Evolutionary conservation across 2,797 vertebrate species (phyloP).

Genomic region (Notolepis coatsorum): DNA sequence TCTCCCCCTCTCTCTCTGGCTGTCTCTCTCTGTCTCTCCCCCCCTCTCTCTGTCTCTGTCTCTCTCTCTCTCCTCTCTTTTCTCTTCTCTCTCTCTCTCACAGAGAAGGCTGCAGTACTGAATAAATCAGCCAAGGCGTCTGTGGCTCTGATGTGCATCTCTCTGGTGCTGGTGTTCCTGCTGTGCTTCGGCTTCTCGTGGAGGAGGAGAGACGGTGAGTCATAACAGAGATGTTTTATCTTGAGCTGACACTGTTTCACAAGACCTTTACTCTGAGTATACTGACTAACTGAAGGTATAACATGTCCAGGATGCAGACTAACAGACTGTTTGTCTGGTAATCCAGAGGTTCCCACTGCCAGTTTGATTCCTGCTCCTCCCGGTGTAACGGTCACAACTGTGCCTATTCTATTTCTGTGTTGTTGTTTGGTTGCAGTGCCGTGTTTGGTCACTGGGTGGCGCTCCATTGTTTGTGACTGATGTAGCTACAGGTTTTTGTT

Average conservation of each 20-base stretch:
- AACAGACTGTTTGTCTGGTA: too few relatives aligned
- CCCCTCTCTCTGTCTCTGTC: not conserved
- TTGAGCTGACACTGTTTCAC: not conserved
- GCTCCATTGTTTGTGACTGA: too few relatives aligned
- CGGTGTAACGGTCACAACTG: too few relatives aligned
- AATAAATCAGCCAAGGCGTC: slow-evolving; percentile 84
- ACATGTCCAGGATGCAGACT: too few relatives aligned
- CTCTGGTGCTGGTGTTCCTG: slow-evolving; percentile 82
- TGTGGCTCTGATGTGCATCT: slow-evolving; percentile 84
- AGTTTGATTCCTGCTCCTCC: too few relatives aligned
- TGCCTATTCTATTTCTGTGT: too few relatives aligned
- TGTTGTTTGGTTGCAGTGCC: too few relatives aligned
- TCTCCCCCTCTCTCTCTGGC: too few relatives aligned
- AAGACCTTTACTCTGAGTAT: not conserved
- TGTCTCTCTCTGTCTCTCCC: not conserved
- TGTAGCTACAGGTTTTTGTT: too few relatives aligned
- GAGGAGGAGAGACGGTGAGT: slow-evolving; percentile 82
- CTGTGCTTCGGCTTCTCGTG: slow-evolving; percentile 87
- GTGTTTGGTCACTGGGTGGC: too few relatives aligned
- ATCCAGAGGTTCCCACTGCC: too few relatives aligned
- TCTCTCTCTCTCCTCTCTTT: not conserved
- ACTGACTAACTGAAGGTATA: too few relatives aligned
- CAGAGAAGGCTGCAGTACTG: slow-evolving; percentile 70
- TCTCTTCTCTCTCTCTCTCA: not conserved
- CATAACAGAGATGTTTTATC: not conserved